Percentiles rank a stretch among this genome's conserved stretches.
phyloP scores from a whole-genome alignment of 2,888 invertebrate genomes.

The Lasioglossum pauxillum region DNA sequence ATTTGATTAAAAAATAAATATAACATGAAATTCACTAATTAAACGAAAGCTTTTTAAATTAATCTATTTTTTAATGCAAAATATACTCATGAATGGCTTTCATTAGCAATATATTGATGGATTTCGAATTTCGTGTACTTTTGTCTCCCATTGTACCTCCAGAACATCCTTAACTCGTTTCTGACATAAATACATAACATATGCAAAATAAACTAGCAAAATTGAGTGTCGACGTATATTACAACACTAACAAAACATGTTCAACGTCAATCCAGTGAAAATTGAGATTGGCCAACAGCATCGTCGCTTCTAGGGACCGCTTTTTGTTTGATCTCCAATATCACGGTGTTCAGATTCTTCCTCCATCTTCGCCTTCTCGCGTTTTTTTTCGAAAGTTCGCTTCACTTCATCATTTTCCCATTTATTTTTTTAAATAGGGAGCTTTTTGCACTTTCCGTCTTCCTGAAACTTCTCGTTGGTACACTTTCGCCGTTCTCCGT shows the following conservation, averaged over 20 bases:
- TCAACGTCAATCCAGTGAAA: background rate
- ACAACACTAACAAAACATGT: background rate
- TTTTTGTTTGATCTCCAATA: background rate
- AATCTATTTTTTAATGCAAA: no score
- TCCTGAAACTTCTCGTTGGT: background rate
- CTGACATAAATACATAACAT: background rate
- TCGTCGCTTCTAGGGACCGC: background rate
- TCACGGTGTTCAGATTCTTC: background rate
- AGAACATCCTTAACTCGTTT: no score
- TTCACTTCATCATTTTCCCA: constrained; percentile 6
- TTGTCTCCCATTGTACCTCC: no score
- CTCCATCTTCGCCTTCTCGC: background rate
- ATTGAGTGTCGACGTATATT: background rate
- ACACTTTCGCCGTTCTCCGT: constrained; percentile 9
- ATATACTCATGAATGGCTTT: no score
- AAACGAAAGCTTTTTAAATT: no score
- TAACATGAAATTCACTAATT: no score
- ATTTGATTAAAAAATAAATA: no score
- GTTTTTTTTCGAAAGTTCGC: background rate
- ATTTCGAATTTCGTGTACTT: no score
- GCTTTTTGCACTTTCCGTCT: background rate
- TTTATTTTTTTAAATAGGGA: constrained; percentile 18
- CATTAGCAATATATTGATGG: no score
- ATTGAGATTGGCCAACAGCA: background rate
- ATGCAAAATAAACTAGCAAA: background rate